A percentile compares a stretch with the other conserved stretches of the same genome.
Evolutionary conservation across 2,113 vertebrate genomes (phyloP).

Genomic region (Pandion haliaetus): DNA sequence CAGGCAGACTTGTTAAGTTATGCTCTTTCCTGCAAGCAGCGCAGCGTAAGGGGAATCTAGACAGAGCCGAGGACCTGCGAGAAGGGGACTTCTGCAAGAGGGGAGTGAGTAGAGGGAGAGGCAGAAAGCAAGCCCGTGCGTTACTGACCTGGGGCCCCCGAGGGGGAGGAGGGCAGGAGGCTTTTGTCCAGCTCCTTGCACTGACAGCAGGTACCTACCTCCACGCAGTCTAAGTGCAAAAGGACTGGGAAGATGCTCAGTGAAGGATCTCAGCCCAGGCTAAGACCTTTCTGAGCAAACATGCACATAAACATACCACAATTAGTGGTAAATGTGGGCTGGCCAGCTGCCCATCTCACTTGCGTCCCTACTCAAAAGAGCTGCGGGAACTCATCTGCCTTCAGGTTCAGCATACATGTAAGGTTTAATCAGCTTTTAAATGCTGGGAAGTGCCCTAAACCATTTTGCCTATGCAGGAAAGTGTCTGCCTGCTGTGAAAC

Average conservation of each 20-base stretch:
- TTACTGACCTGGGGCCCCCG: rapidly evolving
- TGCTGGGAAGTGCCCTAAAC: neutral
- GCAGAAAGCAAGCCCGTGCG: rapidly evolving
- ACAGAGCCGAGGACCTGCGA: neutral
- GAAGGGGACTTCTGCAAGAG: neutral
- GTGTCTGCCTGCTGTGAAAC: neutral
- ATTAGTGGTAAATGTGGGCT: neutral
- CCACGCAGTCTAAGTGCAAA: neutral
- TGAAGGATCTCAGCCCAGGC: neutral
- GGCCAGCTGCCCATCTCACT: neutral
- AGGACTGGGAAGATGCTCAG: neutral
- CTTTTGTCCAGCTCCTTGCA: neutral
- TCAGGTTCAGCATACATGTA: neutral
- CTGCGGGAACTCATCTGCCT: neutral
- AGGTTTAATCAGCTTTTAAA: neutral
- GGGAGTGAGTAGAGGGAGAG: neutral
- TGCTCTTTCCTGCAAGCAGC: neutral
- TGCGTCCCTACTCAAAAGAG: neutral
- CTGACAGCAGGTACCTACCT: neutral
- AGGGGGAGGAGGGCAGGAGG: neutral
- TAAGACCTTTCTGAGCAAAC: neutral
- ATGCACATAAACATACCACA: neutral
- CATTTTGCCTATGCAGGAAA: neutral
- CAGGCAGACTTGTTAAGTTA: neutral
- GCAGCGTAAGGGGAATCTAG: neutral